phyloP scores from a whole-genome alignment of 2,888 invertebrate species.

The Watsonalla cultraria region DNA sequence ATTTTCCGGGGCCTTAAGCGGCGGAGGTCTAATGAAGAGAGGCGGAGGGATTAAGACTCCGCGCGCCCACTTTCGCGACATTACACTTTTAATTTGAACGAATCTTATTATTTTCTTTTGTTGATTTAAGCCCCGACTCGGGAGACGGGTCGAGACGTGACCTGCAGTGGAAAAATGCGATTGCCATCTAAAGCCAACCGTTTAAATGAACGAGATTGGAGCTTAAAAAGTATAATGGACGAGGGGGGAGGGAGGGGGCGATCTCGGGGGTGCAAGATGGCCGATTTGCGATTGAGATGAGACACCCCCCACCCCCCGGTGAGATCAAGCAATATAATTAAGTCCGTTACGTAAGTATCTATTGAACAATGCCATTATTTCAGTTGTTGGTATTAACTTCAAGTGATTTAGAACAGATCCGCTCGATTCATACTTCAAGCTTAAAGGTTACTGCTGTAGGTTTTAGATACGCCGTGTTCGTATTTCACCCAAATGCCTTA shows the following conservation, averaged over 20 bases:
- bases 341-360: conserved; percentile 53
- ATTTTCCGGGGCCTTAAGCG: conserved; percentile 49
- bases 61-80: conserved; percentile 66
- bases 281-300: conserved; percentile 79
- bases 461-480: no score
- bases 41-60: conserved; percentile 59
- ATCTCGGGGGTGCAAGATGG: conserved; percentile 76
- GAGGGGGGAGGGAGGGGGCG: conserved; percentile 67
- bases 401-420: conserved; percentile 2
- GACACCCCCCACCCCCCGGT: conserved; percentile 48
- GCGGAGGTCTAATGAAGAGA: conserved; percentile 69
- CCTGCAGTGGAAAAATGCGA: conserved; percentile 85
- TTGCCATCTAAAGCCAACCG: conserved; percentile 84
- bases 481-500: no score
- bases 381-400: conserved; percentile 12
- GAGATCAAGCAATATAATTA: conserved; percentile 77
- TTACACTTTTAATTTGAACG: conserved; percentile 87
- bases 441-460: no score
- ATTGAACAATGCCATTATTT: conserved; percentile 28
- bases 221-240: conserved; percentile 86
- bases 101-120: conserved; percentile 84
- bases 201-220: conserved; percentile 85
- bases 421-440: no score
- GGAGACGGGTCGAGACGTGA: conserved; percentile 82
- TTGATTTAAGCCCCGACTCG: conserved; percentile 82